Evolutionary conservation across 2,113 vertebrate species (phyloP).

Genomic region (Datnioides undecimradiatus): DNA sequence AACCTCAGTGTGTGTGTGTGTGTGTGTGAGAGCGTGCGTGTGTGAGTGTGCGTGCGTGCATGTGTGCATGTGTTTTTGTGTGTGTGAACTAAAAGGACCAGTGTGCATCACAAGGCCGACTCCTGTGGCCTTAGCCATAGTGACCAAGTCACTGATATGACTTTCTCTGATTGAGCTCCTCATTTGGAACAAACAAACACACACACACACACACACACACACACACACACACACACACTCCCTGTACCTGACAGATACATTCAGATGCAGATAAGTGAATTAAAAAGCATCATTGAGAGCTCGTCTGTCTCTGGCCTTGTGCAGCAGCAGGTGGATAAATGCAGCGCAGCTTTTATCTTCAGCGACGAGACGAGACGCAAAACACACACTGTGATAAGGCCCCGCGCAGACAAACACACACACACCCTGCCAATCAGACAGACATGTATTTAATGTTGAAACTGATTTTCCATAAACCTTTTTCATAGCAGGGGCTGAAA

Average conservation of each 20-base stretch:
- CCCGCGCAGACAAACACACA: too few relatives aligned
- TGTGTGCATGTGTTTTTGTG: slow-evolving; percentile 3
- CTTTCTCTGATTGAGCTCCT: slow-evolving; percentile 50
- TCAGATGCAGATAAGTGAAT: slow-evolving; percentile 54
- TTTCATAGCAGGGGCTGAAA: too few relatives aligned
- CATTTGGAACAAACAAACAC: slow-evolving; percentile 28
- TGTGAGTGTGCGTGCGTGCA: not conserved
- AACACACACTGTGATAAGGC: too few relatives aligned
- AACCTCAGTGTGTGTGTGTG: not conserved
- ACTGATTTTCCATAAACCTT: too few relatives aligned
- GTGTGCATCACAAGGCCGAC: slow-evolving; percentile 55
- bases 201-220: slow-evolving; percentile 4
- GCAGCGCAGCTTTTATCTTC: slow-evolving; percentile 27
- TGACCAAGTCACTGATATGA: slow-evolving; percentile 61
- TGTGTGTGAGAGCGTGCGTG: slow-evolving; percentile 2
- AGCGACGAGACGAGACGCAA: not conserved
- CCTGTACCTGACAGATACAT: slow-evolving; percentile 9
- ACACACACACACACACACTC: not conserved
- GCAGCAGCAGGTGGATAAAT: slow-evolving; percentile 60
- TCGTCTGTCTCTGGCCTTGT: slow-evolving; percentile 34
- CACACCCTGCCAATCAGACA: too few relatives aligned
- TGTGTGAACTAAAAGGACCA: slow-evolving; percentile 34
- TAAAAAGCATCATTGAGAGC: slow-evolving; percentile 47
- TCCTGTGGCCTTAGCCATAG: slow-evolving; percentile 42
- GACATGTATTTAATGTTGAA: too few relatives aligned